Conservation (phyloP, 2,888 invertebrate genomes). For the Hyalella azteca region DNA sequence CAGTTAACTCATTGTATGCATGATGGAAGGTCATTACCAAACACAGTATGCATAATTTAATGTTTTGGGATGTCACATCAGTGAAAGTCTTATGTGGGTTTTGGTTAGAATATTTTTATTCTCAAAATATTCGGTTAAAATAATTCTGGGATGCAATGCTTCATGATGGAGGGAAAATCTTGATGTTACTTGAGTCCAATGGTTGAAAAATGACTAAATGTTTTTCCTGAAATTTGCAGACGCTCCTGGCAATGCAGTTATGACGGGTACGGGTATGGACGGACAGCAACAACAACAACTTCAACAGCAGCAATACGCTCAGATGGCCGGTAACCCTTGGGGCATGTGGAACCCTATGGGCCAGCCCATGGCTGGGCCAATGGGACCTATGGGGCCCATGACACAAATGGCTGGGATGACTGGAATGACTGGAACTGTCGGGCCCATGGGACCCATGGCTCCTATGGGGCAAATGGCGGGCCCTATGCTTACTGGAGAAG, state of each 20-base stretch:
- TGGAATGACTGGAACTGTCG: conserved; percentile 63
- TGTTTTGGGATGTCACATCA: too few species aligned
- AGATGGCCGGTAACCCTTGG: conserved; percentile 57
- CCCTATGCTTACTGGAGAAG: conserved; percentile 56
- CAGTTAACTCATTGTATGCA: too few species aligned
- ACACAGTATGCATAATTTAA: too few species aligned
- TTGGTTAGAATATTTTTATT: too few species aligned
- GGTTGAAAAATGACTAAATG: too few species aligned
- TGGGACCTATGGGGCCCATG: conserved; percentile 62
- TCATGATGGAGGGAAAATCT: too few species aligned
- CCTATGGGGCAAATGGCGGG: conserved; percentile 61
- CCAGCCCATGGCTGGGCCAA: conserved; percentile 60
- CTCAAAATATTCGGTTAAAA: too few species aligned
- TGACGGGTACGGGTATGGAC: not conserved
- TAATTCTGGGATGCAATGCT: too few species aligned
- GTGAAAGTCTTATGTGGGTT: too few species aligned
- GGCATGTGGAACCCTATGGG: conserved; percentile 60
- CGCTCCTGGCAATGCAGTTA: not conserved
- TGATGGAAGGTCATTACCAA: too few species aligned
- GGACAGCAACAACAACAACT: conserved; percentile 23
- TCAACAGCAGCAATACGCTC: conserved; percentile 42
- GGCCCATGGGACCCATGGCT: conserved; percentile 61
- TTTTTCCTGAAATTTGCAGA: too few species aligned
- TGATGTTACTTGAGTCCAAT: too few species aligned
- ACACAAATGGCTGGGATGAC: conserved; percentile 61